Evolutionary conservation across 2,113 vertebrate genomes (phyloP), one percentile per base, ranked within the genome.

Genomic region (Mus pahari): DNA sequence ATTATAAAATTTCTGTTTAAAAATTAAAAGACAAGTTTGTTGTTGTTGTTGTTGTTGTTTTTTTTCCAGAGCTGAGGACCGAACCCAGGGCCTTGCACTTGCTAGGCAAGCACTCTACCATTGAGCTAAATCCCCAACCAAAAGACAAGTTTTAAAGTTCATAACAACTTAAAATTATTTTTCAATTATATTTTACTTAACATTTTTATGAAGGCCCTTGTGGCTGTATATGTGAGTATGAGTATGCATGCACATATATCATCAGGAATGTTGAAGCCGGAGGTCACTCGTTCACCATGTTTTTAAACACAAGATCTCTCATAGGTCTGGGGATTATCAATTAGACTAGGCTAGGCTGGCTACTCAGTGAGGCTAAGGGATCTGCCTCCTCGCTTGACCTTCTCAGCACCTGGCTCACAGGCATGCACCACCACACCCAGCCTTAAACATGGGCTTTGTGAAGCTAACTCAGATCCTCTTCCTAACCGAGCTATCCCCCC

Each of bases 1-100:
- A 92, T 55, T 55, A 86, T 50, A 94, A 82, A 86, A 90, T 24
- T 97, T 71, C 31, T 73, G 71, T 9, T 86, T 66, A 89, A 95
- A 91, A 95, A 77, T 79, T 73, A 12, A 83, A 94, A 95, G 86
- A 17, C 33, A 88, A n/a, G n/a, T n/a, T n/a, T n/a, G n/a, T n/a
- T n/a, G n/a, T n/a, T n/a, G n/a, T n/a, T n/a, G n/a, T n/a, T n/a
- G n/a, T n/a, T n/a, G n/a, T n/a, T n/a, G n/a, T n/a, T n/a, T n/a
- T n/a, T n/a, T n/a, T n/a, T n/a, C n/a, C n/a, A n/a, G n/a, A n/a
- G n/a, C n/a, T n/a, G n/a, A n/a, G n/a, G n/a, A n/a, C n/a, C n/a
- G n/a, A n/a, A n/a, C n/a, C n/a, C n/a, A n/a, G n/a, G n/a, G n/a
- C n/a, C n/a, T n/a, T n/a, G n/a, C n/a, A n/a, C n/a, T n/a, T n/a